A percentile compares a stretch with the other conserved stretches of the same genome.
Conservation (phyloP, 2,797 vertebrate species). For the Artibeus jamaicensis region DNA sequence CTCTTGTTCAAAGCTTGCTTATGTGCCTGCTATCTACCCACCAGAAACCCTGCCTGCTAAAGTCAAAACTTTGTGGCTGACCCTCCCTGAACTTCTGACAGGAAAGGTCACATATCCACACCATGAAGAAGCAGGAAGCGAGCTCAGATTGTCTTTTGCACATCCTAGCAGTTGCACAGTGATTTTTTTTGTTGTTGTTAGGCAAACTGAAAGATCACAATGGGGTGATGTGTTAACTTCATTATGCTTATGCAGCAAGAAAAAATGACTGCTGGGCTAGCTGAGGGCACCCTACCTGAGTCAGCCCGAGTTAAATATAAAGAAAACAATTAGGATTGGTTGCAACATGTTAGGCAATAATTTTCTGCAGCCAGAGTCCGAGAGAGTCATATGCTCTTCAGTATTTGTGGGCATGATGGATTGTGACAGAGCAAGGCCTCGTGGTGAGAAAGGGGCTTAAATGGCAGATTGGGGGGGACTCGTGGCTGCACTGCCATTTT, state of each 20-base stretch:
- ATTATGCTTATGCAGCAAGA: not conserved
- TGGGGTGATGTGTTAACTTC: not conserved
- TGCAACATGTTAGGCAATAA: not conserved
- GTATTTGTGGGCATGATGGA: not conserved
- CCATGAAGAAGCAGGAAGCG: conserved; percentile 80
- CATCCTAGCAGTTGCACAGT: conserved; percentile 78
- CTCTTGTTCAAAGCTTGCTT: conserved; percentile 70
- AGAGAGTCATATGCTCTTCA: not conserved
- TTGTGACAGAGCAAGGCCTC: conserved; percentile 33
- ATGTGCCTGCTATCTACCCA: conserved; percentile 60
- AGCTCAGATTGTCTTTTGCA: conserved; percentile 75
- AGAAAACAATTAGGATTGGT: not conserved
- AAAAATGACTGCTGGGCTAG: not conserved
- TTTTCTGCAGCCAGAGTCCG: conserved; percentile 4
- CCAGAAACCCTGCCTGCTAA: conserved; percentile 68
- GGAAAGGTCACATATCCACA: conserved; percentile 78
- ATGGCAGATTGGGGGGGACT: not conserved
- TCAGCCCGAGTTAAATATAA: conserved; percentile 51
- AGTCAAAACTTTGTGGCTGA: conserved; percentile 69
- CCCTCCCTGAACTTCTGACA: conserved; percentile 77
- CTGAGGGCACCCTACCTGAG: conserved; percentile 58
- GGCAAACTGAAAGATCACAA: not conserved
- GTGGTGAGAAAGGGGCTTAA: not conserved
- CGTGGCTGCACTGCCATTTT: not conserved
- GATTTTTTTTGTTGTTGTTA: conserved; percentile 8